Base-by-base conservation (phyloP, 1,140 invertebrate species). In the Brevipalpus yothersi region DNA sequence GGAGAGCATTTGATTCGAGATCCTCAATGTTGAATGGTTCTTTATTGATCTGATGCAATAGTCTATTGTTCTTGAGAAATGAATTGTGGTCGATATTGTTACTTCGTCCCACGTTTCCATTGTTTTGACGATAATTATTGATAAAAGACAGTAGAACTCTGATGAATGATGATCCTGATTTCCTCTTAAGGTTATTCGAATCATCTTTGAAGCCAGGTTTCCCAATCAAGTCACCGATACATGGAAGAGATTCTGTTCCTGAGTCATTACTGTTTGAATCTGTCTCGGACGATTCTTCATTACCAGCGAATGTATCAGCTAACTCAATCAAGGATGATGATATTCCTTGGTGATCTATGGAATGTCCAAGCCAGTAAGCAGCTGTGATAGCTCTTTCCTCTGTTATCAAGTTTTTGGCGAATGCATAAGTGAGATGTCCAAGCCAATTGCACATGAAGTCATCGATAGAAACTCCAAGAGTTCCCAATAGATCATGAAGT, bases 261-360 rank as follows among this genome's bases (percentile, higher is more conserved):
- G 19, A 11, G 19, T 17, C 15, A 5, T 55, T 23, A n/a, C 19
- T 49, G 15, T 15, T 17, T 15, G 47, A 49, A n/a, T 13, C n/a
- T 17, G 15, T 51, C n/a, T n/a, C 21, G 7, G 49, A n/a, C 1
- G n/a, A 17, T 13, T 17, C 9, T 7, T 8, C 21, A 19, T 9
- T 0, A 10, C 10, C 19, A 19, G n/a, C n/a, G n/a, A n/a, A n/a
- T n/a, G n/a, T 15, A 56, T 12, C 17, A 39, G 2, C 1, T 9
- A 86, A 88, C 87, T 73, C 94, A 89, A 72, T n/a, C n/a, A n/a
- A n/a, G n/a, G n/a, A n/a, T n/a, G n/a, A 88, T 92, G 73, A 19
- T 7, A 3, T 51, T 19, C 2, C 49, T 19, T n/a, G 7, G 17
- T 51, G 49, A 51, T 51, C 3, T 2, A 51, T 17, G n/a, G 17